A percentile compares a stretch with the other conserved stretches of the same genome.
Evolutionary conservation across 37 sponge, comb jelly and placozoan species (phyloP).

Genomic region (Hormiphora californensis): DNA sequence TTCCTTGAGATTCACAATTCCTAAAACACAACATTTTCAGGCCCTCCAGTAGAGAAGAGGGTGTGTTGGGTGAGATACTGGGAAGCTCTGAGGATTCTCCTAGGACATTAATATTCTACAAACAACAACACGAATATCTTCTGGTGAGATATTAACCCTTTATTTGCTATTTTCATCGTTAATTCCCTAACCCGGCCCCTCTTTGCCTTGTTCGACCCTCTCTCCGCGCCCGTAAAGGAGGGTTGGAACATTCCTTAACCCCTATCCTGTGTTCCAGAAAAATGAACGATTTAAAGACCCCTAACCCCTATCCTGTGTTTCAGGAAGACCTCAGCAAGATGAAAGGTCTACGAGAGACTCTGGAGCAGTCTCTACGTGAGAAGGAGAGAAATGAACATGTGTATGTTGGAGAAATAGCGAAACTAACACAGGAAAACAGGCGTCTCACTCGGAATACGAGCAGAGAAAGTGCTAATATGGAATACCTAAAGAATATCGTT

Average conservation of each 20-base stretch:
- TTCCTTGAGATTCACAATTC: too few relatives aligned
- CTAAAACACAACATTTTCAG: too few relatives aligned
- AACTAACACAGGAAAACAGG: background rate
- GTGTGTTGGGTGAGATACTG: constrained; percentile 1
- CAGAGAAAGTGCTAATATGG: constrained; percentile 79
- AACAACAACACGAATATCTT: background rate
- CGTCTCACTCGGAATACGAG: background rate
- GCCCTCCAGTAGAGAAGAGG: constrained; percentile 1
- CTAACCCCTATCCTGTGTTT: too few relatives aligned
- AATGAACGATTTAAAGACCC: too few relatives aligned
- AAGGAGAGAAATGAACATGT: constrained; percentile 40
- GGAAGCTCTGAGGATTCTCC: background rate
- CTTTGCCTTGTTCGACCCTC: too few relatives aligned
- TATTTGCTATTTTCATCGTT: background rate
- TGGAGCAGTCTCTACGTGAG: constrained; percentile 1
- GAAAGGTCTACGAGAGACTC: background rate
- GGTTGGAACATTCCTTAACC: too few relatives aligned
- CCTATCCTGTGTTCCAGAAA: too few relatives aligned
- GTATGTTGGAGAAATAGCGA: background rate
- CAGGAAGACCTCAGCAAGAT: background rate
- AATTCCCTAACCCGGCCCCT: too few relatives aligned
- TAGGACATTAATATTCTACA: constrained; percentile 26
- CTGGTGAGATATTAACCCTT: background rate
- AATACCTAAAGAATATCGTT: constrained; percentile 79
- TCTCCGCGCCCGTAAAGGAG: too few relatives aligned